Conservation (phyloP, 1,140 invertebrate genomes). For the Heliconius hermathena region DNA sequence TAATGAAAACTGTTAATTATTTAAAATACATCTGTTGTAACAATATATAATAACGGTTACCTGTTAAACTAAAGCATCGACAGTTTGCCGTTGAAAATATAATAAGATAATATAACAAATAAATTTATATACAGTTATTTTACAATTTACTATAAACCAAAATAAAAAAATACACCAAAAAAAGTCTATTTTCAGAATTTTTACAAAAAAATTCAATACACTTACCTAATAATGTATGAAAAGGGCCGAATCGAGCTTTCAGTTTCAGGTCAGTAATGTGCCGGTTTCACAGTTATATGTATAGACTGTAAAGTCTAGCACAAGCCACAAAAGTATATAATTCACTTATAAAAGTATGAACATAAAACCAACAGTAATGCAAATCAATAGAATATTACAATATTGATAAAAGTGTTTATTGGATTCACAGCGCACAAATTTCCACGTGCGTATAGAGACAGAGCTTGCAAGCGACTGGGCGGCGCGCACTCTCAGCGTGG, state of each 20-base stretch:
- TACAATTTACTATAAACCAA: not conserved
- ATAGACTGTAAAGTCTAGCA: conserved; percentile 25
- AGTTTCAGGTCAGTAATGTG: conserved; percentile 28
- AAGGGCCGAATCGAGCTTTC: conserved; percentile 28
- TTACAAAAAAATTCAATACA: not conserved
- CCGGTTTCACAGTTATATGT: conserved; percentile 19
- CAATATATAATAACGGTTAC: not conserved
- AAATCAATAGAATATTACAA: conserved; percentile 20
- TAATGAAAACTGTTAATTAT: not conserved
- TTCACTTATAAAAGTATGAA: conserved; percentile 11
- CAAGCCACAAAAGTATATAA: conserved; percentile 26
- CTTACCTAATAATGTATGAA: conserved; percentile 24
- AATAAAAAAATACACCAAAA: not conserved
- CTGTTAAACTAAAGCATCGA: not conserved
- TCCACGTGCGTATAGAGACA: conserved; percentile 41
- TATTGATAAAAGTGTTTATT: conserved; percentile 28
- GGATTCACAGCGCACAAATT: conserved; percentile 32
- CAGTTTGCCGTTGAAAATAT: not conserved
- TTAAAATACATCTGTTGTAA: not conserved
- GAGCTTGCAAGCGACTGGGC: conserved; percentile 63
- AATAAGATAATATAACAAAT: not conserved
- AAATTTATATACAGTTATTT: not conserved
- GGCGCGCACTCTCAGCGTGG: conserved; percentile 54
- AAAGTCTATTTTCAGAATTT: not conserved
- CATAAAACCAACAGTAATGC: not conserved